Percentiles rank a stretch among this genome's conserved stretches.
Evolutionary conservation across 2,113 vertebrate genomes (phyloP).

Genomic region (Mungos mungo): DNA sequence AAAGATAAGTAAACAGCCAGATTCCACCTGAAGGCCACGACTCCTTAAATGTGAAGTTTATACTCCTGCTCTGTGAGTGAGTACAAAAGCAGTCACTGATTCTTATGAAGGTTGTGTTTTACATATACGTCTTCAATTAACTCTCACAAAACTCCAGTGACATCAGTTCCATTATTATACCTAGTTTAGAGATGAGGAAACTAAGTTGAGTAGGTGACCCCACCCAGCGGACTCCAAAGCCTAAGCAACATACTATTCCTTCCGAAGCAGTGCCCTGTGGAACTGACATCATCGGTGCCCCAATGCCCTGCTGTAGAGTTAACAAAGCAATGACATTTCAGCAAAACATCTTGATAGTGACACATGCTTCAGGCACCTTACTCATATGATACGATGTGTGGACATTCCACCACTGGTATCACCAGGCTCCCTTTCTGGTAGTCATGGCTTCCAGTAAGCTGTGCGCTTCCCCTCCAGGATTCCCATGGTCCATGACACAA

Average conservation of each 20-base stretch:
- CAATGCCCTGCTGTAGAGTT: background rate
- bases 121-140: background rate
- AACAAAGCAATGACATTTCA: background rate
- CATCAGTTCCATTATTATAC: background rate
- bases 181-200: background rate
- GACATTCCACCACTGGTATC: background rate
- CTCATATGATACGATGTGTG: background rate
- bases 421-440: background rate
- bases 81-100: background rate
- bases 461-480: too few relatives aligned
- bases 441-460: background rate
- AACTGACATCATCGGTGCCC: background rate
- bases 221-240: background rate
- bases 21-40: background rate
- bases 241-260: background rate
- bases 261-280: background rate
- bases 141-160: background rate
- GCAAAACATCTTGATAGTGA: accelerated
- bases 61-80: background rate
- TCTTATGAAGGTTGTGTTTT: background rate
- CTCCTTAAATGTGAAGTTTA: background rate
- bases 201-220: background rate
- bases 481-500: background rate
- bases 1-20: background rate
- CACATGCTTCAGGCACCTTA: background rate